A percentile compares a stretch with the other conserved stretches of the same genome.
These are phyloP conservation scores for Eptesicus fuscus DNA, from an alignment of 2,113 vertebrate species.

Conservation along the genomic window DNA sequence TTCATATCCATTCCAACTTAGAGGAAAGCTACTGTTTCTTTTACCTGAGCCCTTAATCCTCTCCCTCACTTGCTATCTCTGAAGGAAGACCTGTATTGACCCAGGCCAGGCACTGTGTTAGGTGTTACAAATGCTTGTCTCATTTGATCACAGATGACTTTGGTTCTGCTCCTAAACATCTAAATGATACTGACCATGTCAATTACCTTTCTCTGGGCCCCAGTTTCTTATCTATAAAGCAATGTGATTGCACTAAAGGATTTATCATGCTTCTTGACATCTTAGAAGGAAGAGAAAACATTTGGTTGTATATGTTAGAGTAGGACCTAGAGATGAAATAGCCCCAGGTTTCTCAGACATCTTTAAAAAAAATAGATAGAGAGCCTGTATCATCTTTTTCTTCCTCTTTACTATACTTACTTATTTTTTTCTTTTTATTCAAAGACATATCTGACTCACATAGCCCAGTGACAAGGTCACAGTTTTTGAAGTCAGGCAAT, in stretches of 20 bases:
- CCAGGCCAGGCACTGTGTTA: background rate
- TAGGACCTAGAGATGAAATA: background rate
- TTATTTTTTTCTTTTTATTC: constrained; percentile 14
- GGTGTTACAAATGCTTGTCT: background rate
- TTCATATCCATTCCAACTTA: background rate
- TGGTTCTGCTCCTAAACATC: background rate
- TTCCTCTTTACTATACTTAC: background rate
- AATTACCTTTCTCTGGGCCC: background rate
- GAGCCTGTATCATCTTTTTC: background rate
- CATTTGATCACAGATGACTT: background rate
- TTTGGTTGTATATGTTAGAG: background rate
- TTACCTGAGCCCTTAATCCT: background rate
- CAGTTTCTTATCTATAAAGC: background rate
- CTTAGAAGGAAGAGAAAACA: background rate
- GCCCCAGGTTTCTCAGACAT: background rate
- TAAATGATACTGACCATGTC: background rate
- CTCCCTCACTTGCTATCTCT: background rate
- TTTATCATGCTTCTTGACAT: background rate
- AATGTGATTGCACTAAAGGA: background rate
- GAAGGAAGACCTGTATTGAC: background rate
- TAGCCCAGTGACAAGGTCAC: background rate
- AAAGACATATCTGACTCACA: background rate
- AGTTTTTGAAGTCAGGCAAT: background rate
- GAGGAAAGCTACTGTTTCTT: background rate
- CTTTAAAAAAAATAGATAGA: background rate